Percentiles rank a stretch among this genome's conserved stretches.
phyloP scores from a whole-genome alignment of 2,113 vertebrate species.

The Arothron firmamentum region DNA sequence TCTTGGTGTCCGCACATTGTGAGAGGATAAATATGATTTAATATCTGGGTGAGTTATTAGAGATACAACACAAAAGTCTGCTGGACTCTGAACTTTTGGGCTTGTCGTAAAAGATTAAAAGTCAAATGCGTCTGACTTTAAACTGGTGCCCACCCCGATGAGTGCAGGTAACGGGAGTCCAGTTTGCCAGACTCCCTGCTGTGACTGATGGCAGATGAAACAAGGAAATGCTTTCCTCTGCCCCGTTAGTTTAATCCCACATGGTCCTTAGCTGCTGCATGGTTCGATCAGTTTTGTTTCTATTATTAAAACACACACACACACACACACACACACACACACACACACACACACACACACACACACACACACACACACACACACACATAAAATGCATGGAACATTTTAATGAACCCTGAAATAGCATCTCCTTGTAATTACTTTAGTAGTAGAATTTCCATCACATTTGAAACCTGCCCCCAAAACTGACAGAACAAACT shows the following conservation, averaged over 20 bases:
- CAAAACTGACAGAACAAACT: too few species aligned
- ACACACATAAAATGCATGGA: neutral
- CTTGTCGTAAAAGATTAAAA: too few species aligned
- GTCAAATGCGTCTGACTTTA: constrained; percentile 7
- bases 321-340: too few species aligned
- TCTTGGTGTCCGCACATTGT: too few species aligned
- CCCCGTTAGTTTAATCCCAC: constrained; percentile 7
- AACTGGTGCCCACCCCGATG: constrained; percentile 45
- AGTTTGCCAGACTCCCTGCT: constrained; percentile 20
- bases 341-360: too few species aligned
- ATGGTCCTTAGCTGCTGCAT: neutral
- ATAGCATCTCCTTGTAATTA: constrained; percentile 22
- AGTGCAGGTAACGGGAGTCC: constrained; percentile 51
- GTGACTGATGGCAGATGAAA: constrained; percentile 31
- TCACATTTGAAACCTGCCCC: too few species aligned
- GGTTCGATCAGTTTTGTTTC: neutral
- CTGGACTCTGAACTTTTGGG: too few species aligned
- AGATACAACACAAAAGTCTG: too few species aligned
- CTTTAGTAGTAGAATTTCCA: neutral
- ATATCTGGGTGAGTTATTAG: too few species aligned
- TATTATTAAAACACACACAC: neutral
- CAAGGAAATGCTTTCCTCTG: constrained; percentile 40
- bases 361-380: too few species aligned
- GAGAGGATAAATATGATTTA: too few species aligned
- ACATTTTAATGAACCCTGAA: constrained; percentile 1